phyloP scores from a whole-genome alignment of 53 echinoderm and acorn worm genomes.

The Stichopus horrens region DNA sequence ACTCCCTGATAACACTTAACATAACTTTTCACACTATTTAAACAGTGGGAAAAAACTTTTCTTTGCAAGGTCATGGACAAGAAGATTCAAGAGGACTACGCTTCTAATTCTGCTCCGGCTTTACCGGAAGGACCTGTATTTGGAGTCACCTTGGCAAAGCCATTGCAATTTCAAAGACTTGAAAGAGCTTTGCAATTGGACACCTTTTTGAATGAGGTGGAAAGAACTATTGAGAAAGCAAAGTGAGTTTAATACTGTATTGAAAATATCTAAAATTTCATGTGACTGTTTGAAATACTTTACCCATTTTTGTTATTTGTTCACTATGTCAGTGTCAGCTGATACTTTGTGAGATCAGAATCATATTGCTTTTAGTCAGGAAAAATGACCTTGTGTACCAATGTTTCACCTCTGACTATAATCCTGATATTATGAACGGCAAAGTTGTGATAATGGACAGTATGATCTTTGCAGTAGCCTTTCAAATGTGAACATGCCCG shows the following conservation, averaged over 20 bases:
- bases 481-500: too few relatives aligned
- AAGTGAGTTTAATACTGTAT: slow-evolving; percentile 52
- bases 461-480: too few relatives aligned
- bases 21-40: too few relatives aligned
- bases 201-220: slow-evolving; percentile 74
- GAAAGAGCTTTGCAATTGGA: slow-evolving; percentile 80
- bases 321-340: too few relatives aligned
- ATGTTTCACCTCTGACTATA: too few relatives aligned
- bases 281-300: not conserved
- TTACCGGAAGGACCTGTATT: slow-evolving; percentile 83
- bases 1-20: too few relatives aligned
- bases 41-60: not conserved
- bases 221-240: slow-evolving; percentile 68
- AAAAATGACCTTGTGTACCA: too few relatives aligned
- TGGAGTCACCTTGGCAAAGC: slow-evolving; percentile 90
- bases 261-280: not conserved
- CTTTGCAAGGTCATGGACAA: slow-evolving; percentile 26
- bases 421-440: too few relatives aligned
- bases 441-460: too few relatives aligned
- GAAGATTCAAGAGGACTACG: slow-evolving; percentile 30
- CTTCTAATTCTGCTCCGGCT: slow-evolving; percentile 39
- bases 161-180: slow-evolving; percentile 85
- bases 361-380: too few relatives aligned
- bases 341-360: too few relatives aligned
- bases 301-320: too few relatives aligned